Evolutionary conservation across 1,140 invertebrate genomes (phyloP), one percentile per base, ranked within the genome.

Genomic region (Drosophila azteca): DNA sequence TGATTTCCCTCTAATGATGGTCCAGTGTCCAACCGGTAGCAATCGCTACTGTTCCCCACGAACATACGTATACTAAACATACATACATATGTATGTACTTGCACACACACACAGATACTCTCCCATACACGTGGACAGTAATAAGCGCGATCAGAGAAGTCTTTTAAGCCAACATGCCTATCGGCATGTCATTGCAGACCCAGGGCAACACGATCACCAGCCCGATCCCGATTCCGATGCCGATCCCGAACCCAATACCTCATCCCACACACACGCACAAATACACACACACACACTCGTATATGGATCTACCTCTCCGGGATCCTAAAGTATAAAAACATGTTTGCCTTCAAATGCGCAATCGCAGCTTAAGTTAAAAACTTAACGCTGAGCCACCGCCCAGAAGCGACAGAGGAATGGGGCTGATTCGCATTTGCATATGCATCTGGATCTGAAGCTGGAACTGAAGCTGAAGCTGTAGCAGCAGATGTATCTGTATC

Each of bases 291-390:
- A 35, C 31, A 31, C 29, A 7, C 1, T 8, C 29, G 39, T 54
- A 9, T 51, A 20, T 26, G 39, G 50, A 68, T 53, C 76, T 79
- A 68, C 58, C 76, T 79, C 35, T 39, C 35, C 24, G 65, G 20
- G 65, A 69, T 67, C 51, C 66, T 69, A 89, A 90, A 90, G 89
- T 90, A 89, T 85, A 90, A 90, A 90, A 90, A 85, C 89, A 84
- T 90, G 89, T 90, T 90, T 87, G 88, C 89, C 89, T 89, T 90
- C 89, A 90, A 90, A 90, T 78, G 69, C 72, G 71, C 88, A 90
- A 90, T 90, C 88, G 83, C 79, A 88, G 73, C 77, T 90, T 83
- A 78, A 77, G 69, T 79, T 75, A 82, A 81, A 75, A 76, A 72
- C 74, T 88, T 73, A 77, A 82, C 79, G 62, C 77, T 83, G 70